Percentiles rank a stretch among this genome's conserved stretches.
Evolutionary conservation across 1,140 invertebrate genomes (phyloP).

Genomic region (Venustaconcha ellipsiformis): DNA sequence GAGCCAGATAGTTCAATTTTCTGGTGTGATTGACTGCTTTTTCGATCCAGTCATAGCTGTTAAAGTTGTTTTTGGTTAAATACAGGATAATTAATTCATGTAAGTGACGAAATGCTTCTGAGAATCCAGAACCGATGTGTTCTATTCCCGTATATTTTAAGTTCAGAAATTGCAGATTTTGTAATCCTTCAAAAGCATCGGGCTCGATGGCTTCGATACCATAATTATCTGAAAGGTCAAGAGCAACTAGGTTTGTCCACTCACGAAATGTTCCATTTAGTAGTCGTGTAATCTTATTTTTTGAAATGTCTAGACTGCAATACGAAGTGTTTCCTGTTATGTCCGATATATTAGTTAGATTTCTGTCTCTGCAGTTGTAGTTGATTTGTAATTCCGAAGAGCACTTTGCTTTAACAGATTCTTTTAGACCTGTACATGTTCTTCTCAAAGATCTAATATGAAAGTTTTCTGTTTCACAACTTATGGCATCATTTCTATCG

Average conservation of each 20-base stretch:
- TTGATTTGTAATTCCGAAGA: no score
- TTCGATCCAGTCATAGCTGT: not conserved
- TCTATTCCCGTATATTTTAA: constrained; percentile 2
- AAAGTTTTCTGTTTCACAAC: no score
- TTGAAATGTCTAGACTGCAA: no score
- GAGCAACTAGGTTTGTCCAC: not conserved
- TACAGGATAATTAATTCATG: not conserved
- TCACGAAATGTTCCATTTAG: not conserved
- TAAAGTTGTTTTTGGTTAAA: not conserved
- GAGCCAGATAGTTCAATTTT: not conserved
- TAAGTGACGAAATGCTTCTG: not conserved
- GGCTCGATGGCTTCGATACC: not conserved
- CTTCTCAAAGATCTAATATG: no score
- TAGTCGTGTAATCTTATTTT: not conserved
- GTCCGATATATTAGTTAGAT: no score
- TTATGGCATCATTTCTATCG: no score
- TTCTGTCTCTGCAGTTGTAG: no score
- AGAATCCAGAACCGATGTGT: not conserved
- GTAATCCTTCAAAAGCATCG: constrained; percentile 2
- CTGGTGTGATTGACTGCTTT: not conserved
- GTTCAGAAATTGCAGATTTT: constrained; percentile 7
- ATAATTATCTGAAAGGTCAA: constrained; percentile 7
- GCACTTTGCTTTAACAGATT: no score
- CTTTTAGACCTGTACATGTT: no score
- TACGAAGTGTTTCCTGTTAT: no score